Evolutionary conservation across 1,140 invertebrate species (phyloP).

Genomic region (Drosophila obscura): DNA sequence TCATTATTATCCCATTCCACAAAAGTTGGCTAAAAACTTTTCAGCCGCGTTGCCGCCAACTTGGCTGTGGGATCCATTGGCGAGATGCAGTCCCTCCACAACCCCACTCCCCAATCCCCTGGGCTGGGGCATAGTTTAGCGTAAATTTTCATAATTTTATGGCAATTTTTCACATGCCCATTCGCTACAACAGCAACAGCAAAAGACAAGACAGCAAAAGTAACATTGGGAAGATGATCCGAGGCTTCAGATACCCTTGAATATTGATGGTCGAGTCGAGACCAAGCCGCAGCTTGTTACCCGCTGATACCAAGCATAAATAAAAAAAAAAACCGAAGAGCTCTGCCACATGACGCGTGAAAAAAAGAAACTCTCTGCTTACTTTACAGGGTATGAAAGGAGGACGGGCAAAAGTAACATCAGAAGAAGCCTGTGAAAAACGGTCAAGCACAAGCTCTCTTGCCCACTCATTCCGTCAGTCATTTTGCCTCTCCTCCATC

Average conservation of each 20-base stretch:
- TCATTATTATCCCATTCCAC: slow-evolving; percentile 48
- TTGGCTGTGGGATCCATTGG: slow-evolving; percentile 29
- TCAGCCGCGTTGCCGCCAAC: slow-evolving; percentile 33
- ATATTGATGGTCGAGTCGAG: no score
- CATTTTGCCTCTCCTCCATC: not conserved
- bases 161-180: slow-evolving; percentile 77
- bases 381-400: no score
- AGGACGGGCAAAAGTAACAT: no score
- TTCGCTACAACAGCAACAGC: slow-evolving; percentile 30
- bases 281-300: no score
- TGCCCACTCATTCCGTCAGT: slow-evolving; percentile 6
- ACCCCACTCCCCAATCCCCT: not conserved
- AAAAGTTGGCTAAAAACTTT: slow-evolving; percentile 45
- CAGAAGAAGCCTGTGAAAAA: no score
- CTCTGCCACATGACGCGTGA: no score
- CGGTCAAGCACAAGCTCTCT: not conserved
- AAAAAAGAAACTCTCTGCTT: no score
- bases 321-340: no score
- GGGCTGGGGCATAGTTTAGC: slow-evolving; percentile 61
- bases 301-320: no score
- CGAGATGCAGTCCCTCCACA: not conserved
- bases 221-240: slow-evolving; percentile 7
- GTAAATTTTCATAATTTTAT: slow-evolving; percentile 80
- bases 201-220: slow-evolving; percentile 12
- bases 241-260: no score